Percentiles rank a stretch among this genome's conserved stretches.
phyloP scores from a whole-genome alignment of 2,797 vertebrate species.

The Melanotaenia pygmaea region DNA sequence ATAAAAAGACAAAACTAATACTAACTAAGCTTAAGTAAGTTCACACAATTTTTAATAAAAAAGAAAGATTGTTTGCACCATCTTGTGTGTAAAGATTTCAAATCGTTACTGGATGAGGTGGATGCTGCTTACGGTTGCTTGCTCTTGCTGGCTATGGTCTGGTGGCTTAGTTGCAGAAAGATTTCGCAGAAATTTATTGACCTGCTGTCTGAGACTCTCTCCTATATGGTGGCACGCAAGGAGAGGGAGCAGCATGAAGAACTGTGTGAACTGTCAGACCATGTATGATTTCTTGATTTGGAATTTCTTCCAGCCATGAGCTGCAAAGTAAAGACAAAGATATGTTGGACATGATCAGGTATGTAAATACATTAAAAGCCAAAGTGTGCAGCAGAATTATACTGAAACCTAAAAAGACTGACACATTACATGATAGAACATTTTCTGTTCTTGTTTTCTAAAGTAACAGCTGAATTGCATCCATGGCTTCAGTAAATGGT shows the following conservation, averaged over 20 bases:
- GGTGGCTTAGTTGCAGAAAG: background rate
- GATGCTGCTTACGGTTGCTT: constrained; percentile 5
- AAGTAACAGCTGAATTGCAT: too few species aligned
- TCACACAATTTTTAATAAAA: background rate
- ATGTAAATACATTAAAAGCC: background rate
- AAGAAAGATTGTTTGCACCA: background rate
- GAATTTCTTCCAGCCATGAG: background rate
- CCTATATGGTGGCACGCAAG: background rate
- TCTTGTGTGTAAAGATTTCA: background rate
- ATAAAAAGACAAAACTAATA: too few species aligned
- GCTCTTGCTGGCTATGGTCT: background rate
- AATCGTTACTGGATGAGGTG: background rate
- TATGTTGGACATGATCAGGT: background rate
- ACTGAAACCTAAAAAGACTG: background rate
- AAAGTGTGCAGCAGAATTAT: background rate
- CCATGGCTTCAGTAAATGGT: too few species aligned
- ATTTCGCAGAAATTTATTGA: constrained; percentile 7
- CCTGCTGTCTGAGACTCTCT: constrained; percentile 3
- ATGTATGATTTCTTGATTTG: background rate
- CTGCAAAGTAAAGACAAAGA: background rate
- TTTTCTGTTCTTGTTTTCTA: too few species aligned
- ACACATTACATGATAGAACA: too few species aligned
- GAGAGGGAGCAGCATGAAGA: background rate
- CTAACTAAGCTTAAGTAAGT: background rate
- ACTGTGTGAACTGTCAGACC: background rate